Evolutionary conservation across 1,140 invertebrate species (phyloP), one percentile per base, ranked within the genome.

Genomic region (Lepidurus arcticus): DNA sequence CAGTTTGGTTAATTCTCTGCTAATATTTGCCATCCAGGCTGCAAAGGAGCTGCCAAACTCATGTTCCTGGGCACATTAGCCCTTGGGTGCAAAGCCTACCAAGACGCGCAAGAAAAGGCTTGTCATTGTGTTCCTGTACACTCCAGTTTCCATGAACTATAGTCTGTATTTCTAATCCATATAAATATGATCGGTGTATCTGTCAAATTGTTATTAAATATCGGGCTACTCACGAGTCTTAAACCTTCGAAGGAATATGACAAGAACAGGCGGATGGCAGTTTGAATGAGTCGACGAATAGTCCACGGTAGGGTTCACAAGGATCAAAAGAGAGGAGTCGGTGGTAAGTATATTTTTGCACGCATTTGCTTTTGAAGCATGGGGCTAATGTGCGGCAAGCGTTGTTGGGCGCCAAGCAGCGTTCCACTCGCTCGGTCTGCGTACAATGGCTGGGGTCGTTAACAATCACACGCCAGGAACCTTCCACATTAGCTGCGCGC

Each of bases 21-120:
- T n/a, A 78, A 80, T 79, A 77, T 76, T 81, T 82, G 80, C 76
- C 34, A 85, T 87, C 77, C 84, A 90, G 91, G 90, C 53, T 95
- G 94, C 82, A 94, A 95, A 85, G 90, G 87, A 10, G 92, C 92
- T 73, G 92, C 93, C 1, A 94, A 95, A 86, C 86, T 94, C 84
- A 84, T 95, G 1, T 95, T 91, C 81, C 92, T 92, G 0, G 92
- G 92, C 42, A 94, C 93, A 8, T 85, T 92, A 75, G 91, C 92
- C 7, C 84, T 95, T 1, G 94, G 93, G 1, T 95, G 93, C 81
- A 92, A 93, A 82, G 90, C 92, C 34, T 95, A 90, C 83, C 86
- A 93, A 74, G 91, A 94, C 84, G 90, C 93, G 1, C 94, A 95
- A 83, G 87, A 88, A 81, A 85, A 91, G 80, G 92, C 93, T 0